These are phyloP conservation scores for Sepioteuthis lessoniana DNA, from an alignment of 2,888 invertebrate species.

Conservation along the genomic window DNA sequence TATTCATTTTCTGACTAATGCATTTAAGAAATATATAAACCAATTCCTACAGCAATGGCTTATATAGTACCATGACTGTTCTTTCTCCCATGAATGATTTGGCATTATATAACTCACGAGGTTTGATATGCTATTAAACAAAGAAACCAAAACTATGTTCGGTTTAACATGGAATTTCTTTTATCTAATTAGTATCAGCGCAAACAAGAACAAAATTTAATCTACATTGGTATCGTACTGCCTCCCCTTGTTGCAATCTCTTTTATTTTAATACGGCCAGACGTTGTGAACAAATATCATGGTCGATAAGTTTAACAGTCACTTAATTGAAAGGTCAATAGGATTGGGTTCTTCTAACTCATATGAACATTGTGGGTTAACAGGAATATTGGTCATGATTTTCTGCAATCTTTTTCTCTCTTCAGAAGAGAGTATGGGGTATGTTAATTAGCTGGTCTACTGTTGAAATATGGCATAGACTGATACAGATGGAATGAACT, in stretches of 20 bases:
- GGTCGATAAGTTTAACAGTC: background rate
- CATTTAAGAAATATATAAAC: no score
- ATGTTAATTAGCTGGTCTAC: background rate
- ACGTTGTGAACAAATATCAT: background rate
- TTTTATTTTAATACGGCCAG: background rate
- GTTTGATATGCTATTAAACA: no score
- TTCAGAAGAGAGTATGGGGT: background rate
- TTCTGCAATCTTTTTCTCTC: background rate
- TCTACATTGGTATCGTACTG: background rate
- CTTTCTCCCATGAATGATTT: no score
- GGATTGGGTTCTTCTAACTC: background rate
- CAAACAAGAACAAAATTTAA: background rate
- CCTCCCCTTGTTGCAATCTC: background rate
- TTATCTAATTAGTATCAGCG: background rate
- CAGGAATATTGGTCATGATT: no score
- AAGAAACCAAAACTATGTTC: no score
- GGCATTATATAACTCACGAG: no score
- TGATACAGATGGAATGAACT: background rate
- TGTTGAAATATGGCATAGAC: background rate
- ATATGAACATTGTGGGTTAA: background rate
- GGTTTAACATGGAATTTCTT: background rate
- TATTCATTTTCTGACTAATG: no score
- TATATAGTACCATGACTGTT: no score
- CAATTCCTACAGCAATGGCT: no score
- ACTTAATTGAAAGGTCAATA: background rate